A percentile compares a stretch with the other conserved stretches of the same genome.
Conservation (phyloP, 2,113 vertebrate genomes). For the Paratilapia polleni region DNA sequence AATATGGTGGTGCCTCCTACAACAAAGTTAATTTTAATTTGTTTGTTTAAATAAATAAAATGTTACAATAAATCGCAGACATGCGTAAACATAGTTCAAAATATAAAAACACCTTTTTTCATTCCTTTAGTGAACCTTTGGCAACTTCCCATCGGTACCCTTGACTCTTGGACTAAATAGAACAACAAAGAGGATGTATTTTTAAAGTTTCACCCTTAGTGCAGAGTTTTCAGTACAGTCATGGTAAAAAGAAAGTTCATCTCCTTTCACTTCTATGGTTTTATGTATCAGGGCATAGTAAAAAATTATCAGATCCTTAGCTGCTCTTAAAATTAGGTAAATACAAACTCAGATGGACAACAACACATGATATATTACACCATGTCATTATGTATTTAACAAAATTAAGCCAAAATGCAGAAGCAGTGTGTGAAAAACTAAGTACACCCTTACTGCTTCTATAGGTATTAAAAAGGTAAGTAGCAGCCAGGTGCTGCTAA, state of each 20-base stretch:
- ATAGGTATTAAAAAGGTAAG: not conserved
- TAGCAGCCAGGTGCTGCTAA: not conserved
- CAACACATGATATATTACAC: not conserved
- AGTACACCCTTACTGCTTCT: not conserved
- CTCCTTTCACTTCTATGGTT: not conserved
- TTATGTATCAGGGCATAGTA: not conserved
- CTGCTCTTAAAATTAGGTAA: not conserved
- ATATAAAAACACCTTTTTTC: no score
- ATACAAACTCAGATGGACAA: not conserved
- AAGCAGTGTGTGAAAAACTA: not conserved
- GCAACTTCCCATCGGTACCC: not conserved
- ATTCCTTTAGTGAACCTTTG: no score
- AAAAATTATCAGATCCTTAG: not conserved
- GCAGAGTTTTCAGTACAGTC: not conserved
- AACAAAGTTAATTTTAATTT: not conserved
- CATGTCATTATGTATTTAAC: not conserved
- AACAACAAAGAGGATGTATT: not conserved
- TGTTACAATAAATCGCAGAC: no score
- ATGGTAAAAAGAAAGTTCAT: not conserved
- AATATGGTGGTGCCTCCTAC: accelerated
- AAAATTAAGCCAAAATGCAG: not conserved
- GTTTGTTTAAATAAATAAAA: not conserved
- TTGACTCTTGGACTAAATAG: not conserved
- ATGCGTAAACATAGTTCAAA: no score
- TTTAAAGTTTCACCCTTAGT: not conserved